Percentiles rank a stretch among this genome's conserved stretches.
phyloP scores from a whole-genome alignment of 1,140 invertebrate genomes.

The Pectinophora gossypiella region DNA sequence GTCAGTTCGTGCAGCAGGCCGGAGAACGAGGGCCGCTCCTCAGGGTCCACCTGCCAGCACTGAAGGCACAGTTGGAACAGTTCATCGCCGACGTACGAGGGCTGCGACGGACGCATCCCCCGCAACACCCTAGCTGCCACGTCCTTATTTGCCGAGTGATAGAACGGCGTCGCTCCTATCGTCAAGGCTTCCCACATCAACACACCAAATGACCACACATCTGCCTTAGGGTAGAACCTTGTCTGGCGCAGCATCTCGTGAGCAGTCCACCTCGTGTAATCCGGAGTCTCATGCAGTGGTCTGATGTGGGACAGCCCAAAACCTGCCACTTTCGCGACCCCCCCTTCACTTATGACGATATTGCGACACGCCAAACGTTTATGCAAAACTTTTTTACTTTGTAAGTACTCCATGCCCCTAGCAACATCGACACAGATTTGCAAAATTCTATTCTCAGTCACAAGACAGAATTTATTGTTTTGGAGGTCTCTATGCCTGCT shows the following conservation, averaged over 20 bases:
- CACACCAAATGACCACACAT: slow-evolving; percentile 90
- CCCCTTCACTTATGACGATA: slow-evolving; percentile 77
- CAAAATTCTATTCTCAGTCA: slow-evolving; percentile 78
- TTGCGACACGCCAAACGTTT: slow-evolving; percentile 84
- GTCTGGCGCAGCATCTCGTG: slow-evolving; percentile 83
- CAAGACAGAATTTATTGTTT: slow-evolving; percentile 78
- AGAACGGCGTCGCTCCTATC: slow-evolving; percentile 89
- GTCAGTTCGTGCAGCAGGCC: slow-evolving; percentile 44
- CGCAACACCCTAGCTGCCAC: slow-evolving; percentile 80
- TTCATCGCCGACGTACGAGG: slow-evolving; percentile 83
- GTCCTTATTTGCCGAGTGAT: slow-evolving; percentile 80
- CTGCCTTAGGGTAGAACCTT: slow-evolving; percentile 80
- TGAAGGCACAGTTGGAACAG: slow-evolving; percentile 89
- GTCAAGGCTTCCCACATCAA: slow-evolving; percentile 89
- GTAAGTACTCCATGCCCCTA: slow-evolving; percentile 81
- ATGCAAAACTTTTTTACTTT: slow-evolving; percentile 80
- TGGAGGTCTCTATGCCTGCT: slow-evolving; percentile 78
- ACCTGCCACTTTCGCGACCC: slow-evolving; percentile 82
- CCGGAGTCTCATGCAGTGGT: slow-evolving; percentile 75
- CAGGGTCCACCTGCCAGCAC: slow-evolving; percentile 89
- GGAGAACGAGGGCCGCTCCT: slow-evolving; percentile 81
- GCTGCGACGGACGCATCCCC: slow-evolving; percentile 83
- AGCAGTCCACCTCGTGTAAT: slow-evolving; percentile 86
- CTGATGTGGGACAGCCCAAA: slow-evolving; percentile 78
- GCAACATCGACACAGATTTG: slow-evolving; percentile 77